Conservation (phyloP, 2,797 vertebrate genomes). For the Agapornis canus region DNA sequence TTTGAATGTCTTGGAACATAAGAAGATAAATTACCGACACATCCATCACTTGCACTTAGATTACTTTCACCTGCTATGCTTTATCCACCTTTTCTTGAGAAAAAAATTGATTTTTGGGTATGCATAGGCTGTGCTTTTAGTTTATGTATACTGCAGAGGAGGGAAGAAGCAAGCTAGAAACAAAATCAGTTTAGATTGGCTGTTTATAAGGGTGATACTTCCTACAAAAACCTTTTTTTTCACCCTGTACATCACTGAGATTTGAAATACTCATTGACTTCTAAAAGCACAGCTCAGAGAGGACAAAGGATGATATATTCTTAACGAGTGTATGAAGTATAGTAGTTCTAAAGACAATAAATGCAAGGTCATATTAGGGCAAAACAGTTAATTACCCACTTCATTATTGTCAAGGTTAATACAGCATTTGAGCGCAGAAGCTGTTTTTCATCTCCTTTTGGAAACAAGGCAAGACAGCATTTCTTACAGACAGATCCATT, state of each 20-base stretch:
- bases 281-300: not conserved
- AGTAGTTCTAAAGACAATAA: slow-evolving; percentile 58
- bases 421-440: slow-evolving; percentile 81
- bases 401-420: slow-evolving; percentile 96
- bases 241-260: not conserved
- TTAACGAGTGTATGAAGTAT: not conserved
- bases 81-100: not conserved
- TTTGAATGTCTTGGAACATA: not conserved
- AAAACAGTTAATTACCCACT: slow-evolving; percentile 91
- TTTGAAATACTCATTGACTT: not conserved
- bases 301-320: slow-evolving; percentile 33
- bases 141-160: not conserved
- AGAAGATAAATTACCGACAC: not conserved
- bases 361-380: slow-evolving; percentile 77
- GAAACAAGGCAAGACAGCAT: slow-evolving; percentile 82
- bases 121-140: not conserved
- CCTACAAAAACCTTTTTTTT: not conserved
- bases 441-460: slow-evolving; percentile 84
- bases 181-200: not conserved
- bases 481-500: slow-evolving; percentile 88
- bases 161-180: not conserved
- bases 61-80: slow-evolving; percentile 2
- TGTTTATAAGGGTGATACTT: not conserved
- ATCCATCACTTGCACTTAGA: not conserved
- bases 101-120: not conserved